Base-by-base conservation (phyloP, 2,113 vertebrate genomes). In the Archilochus colubris region DNA sequence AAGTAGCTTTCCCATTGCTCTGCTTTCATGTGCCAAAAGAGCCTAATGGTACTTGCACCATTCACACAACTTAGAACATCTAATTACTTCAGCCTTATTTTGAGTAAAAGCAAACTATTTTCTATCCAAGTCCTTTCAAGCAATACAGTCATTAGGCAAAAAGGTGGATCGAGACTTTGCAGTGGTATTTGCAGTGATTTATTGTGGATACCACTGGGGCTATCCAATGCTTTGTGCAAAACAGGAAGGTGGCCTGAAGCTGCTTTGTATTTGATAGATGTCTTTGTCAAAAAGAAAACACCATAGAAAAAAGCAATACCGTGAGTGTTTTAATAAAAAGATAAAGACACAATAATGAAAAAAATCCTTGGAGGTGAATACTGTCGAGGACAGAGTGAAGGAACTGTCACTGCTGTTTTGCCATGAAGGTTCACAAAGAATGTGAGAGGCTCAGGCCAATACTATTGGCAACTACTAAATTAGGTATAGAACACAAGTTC, bases 1-100 rank as follows among this genome's bases (percentile, higher is more conserved):
- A 97, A 97, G 85, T 51, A 93, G 82, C 93, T 91, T 88, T 91
- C 91, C 91, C 68, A 44, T 81, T 48, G 44, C 91, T 95, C 73
- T 57, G 62, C 76, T 94, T 93, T 86, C 76, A 44, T 19, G n/a
- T 62, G 31, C 95, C 82, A 86, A 21, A 86, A 74, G 75, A 85
- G 55, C 43, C 48, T 78, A 93, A 89, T 69, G 68, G 81, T 30
- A 90, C 76, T 72, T 55, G 36, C 55, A 81, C 77, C 69, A 43
- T 51, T 84, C 74, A 62, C 66, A 88, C 82, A 79, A 88, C 73
- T 78, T 81, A 63, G 85, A 93, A 80, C 79, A 90, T 36, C 73
- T 86, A 83, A 94, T 92, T 90, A 81, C 82, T 84, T 79, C 58
- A 58, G 62, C 72, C 23, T 83, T 88, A 75, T 73, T 93, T 78